Evolutionary conservation across 2,888 invertebrate genomes (phyloP).

Genomic region (Syritta pipiens): DNA sequence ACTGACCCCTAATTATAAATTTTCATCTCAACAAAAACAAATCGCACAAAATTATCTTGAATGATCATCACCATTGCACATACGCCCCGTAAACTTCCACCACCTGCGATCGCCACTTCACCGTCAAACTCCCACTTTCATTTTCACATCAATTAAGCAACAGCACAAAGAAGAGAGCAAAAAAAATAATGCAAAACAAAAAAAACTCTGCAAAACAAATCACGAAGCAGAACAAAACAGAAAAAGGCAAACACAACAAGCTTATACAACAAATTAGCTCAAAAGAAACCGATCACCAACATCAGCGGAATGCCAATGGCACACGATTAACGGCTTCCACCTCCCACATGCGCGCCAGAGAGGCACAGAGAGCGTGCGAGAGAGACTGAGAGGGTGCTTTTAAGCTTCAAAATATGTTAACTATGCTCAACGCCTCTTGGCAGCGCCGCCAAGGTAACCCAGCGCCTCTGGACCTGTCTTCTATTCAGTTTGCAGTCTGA

Average conservation of each 20-base stretch:
- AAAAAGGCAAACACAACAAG: background rate
- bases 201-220: slow-evolving; percentile 13
- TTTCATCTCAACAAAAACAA: no score
- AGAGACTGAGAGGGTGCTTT: slow-evolving; percentile 18
- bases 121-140: slow-evolving; percentile 59
- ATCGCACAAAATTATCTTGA: no score
- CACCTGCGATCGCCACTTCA: no score
- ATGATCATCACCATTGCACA: slow-evolving; percentile 28
- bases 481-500: slow-evolving; percentile 58
- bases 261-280: slow-evolving; percentile 4
- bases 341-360: slow-evolving; percentile 8
- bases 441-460: slow-evolving; percentile 60
- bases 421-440: slow-evolving; percentile 42
- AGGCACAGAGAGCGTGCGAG: background rate
- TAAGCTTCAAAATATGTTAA: slow-evolving; percentile 55
- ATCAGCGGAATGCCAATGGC: slow-evolving; percentile 33
- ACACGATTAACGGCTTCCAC: slow-evolving; percentile 16
- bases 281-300: slow-evolving; percentile 1
- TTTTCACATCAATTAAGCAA: slow-evolving; percentile 10
- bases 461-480: slow-evolving; percentile 62
- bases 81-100: slow-evolving; percentile 55
- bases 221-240: background rate
- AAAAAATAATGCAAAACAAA: background rate
- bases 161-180: background rate
- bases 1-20: no score